Evolutionary conservation across 2,797 vertebrate genomes (phyloP).

Genomic region (Cirrhinus molitorella): DNA sequence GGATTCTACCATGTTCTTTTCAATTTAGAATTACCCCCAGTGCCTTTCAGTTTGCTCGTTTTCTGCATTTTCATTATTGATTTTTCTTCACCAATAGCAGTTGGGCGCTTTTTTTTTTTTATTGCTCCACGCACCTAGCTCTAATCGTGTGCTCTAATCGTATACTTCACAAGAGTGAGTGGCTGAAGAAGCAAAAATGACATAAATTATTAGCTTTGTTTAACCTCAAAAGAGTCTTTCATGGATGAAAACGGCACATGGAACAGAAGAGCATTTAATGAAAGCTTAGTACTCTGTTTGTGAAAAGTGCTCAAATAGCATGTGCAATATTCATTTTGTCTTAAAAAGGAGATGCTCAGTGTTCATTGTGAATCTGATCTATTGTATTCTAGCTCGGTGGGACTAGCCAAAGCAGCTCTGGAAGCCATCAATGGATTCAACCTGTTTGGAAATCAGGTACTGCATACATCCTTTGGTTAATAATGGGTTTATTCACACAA

Average conservation of each 20-base stretch:
- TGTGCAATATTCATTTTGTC: slow-evolving; percentile 15
- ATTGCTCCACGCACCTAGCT: slow-evolving; percentile 62
- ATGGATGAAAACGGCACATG: slow-evolving; percentile 30
- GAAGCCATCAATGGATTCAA: slow-evolving; percentile 99
- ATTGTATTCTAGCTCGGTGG: slow-evolving; percentile 86
- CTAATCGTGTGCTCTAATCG: slow-evolving; percentile 28
- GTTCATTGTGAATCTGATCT: slow-evolving; percentile 15
- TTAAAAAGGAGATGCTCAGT: background rate
- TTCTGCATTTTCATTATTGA: slow-evolving; percentile 57
- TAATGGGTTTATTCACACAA: slow-evolving; percentile 6
- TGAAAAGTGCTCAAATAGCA: slow-evolving; percentile 15
- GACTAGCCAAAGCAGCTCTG: slow-evolving; percentile 95
- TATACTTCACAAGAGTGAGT: slow-evolving; percentile 38
- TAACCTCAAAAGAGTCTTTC: slow-evolving; percentile 42
- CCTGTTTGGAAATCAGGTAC: slow-evolving; percentile 98
- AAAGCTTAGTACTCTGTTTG: background rate
- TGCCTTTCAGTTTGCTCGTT: slow-evolving; percentile 46
- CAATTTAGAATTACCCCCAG: slow-evolving; percentile 51
- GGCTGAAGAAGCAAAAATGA: slow-evolving; percentile 39
- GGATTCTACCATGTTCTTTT: slow-evolving; percentile 37
- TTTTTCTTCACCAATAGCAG: slow-evolving; percentile 62
- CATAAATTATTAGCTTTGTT: slow-evolving; percentile 52
- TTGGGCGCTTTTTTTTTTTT: slow-evolving; percentile 60
- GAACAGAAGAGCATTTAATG: slow-evolving; percentile 36
- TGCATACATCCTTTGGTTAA: background rate